Base-by-base conservation (phyloP, 1,140 invertebrate species). In the Proctacanthus coquilletti region DNA sequence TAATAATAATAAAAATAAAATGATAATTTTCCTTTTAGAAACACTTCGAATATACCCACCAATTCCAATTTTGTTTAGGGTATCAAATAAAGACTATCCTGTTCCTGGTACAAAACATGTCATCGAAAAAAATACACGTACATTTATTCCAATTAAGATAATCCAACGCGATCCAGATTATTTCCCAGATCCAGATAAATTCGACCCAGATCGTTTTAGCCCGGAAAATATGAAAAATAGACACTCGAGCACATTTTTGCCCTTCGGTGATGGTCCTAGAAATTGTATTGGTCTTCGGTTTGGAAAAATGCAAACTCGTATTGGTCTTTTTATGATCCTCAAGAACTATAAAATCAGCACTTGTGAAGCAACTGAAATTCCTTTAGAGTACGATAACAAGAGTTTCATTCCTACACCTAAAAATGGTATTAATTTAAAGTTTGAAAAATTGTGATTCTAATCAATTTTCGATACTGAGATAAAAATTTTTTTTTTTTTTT, bases 181-280 rank as follows among this genome's bases (percentile, higher is more conserved):
- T 39, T 79, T 64, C 47, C 65, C 68, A 0, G 51, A 75, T 14
- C 72, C 75, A 2, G 61, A 72, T 5, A 45, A 51, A 14, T 77
- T 72, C 42, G 61, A 69, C 45, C 75, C 75, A 0, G 71, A 77
- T 43, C 58, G 75, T 36, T 79, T 77, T 48, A 40, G 62, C 2
- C 56, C 62, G 9, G 64, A 69, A 41, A 61, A 64, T 35, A 45
- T 55, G 15, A 38, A 56, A 17, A 52, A 54, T 9, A 58, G 71
- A 25, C 70, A 68, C 48, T 65, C 61, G 2, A 70, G 64, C 44
- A 49, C 69, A 0, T 80, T 70, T 45, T 62, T 82, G 13, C 74
- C 77, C 2, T 84, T 84, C 47, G 79, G 77, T 23, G 72, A 75
- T 36, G 79, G 77, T n/a, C 71, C 71, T 0, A 61, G 77, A 34